Evolutionary conservation across 2,888 invertebrate genomes (phyloP), one percentile per base, ranked within the genome.

Genomic region (Priapulus caudatus): DNA sequence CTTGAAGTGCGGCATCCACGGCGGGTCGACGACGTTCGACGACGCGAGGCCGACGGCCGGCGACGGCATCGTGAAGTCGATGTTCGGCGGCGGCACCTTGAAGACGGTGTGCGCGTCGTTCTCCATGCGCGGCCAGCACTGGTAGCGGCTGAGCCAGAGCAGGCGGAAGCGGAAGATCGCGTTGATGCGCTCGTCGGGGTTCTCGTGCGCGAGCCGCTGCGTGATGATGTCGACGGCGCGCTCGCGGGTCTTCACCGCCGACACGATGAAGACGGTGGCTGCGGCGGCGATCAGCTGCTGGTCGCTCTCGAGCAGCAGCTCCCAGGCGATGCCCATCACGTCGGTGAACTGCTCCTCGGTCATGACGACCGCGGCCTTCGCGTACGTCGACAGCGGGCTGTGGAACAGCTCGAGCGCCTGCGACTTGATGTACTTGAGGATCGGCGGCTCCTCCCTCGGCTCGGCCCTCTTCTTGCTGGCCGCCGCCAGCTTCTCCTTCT

Each of bases 101-200:
- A 99, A 97, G 0, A 87, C 83, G 55, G 87, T 74, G 53, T 93
- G 91, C 0, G 97, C 97, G 4, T 88, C 86, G 65, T 97, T 97
- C 71, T 99, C 98, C 95, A 99, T 93, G 54, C 97, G 80, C 0
- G 95, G 91, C 98, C 98, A 98, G 1, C 93, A 92, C 77, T 98
- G 98, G 68, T 90, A 93, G 1, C 98, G 79, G 60, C 90, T 82
- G 66, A 91, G 89, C 97, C 97, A 98, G 59, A 98, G 78, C 1
- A 89, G 85, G 78, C 92, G 86, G 72, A 91, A 93, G 56, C 87
- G 81, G 55, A 87, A 75, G 56, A 90, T 81, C 1, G 89, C 86
- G 60, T 83, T 84, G 59, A 88, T 84, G 58, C 97, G 78, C 45
- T 85, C 79, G 43, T 80, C 79, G 0, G 90, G 82, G 63, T 90